Conservation (phyloP, 1,140 invertebrate genomes). For the Anagrus nilaparvatae region DNA sequence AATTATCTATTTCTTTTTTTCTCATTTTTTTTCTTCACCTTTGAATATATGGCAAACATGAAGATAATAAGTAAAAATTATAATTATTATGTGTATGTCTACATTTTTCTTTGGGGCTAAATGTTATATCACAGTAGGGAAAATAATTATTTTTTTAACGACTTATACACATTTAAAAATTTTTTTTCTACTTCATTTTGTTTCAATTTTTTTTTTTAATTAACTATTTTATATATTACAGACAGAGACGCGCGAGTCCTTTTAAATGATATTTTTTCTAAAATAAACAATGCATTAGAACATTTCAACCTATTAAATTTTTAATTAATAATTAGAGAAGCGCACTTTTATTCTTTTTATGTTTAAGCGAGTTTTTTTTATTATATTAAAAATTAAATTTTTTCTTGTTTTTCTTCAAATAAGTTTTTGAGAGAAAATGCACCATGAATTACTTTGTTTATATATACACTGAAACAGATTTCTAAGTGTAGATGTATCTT, state of each 20-base stretch:
- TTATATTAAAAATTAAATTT: too few species aligned
- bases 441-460: too few species aligned
- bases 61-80: constrained; percentile 42
- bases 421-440: too few species aligned
- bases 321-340: too few species aligned
- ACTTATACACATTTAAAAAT: constrained; percentile 22
- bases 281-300: too few species aligned
- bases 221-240: constrained; percentile 15
- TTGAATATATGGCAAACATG: constrained; percentile 43
- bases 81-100: constrained; percentile 42
- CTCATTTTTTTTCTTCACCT: constrained; percentile 39
- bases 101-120: constrained; percentile 43
- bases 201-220: constrained; percentile 21
- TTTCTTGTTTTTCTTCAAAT: too few species aligned
- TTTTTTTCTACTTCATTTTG: constrained; percentile 15
- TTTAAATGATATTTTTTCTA: too few species aligned
- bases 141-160: constrained; percentile 29
- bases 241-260: constrained; percentile 25
- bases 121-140: constrained; percentile 43
- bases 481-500: too few species aligned
- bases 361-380: too few species aligned
- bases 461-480: too few species aligned
- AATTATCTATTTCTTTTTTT: constrained; percentile 29
- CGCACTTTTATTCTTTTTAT: too few species aligned
- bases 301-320: too few species aligned